These are phyloP conservation scores for Choloepus didactylus DNA, from an alignment of 2,797 vertebrate species.

Conservation along the genomic window DNA sequence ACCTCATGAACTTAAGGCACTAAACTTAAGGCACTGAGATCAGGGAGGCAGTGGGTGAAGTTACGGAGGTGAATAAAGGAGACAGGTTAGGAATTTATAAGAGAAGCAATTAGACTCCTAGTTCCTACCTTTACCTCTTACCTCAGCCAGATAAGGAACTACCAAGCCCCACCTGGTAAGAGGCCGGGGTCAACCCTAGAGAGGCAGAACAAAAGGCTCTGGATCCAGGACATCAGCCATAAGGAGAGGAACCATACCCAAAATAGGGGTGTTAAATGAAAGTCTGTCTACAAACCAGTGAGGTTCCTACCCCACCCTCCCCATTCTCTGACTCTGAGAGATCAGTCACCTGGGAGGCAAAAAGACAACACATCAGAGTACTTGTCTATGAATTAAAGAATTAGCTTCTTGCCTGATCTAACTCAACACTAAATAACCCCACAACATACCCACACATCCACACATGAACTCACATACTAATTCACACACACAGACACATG, in stretches of 20 bases:
- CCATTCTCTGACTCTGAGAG: not conserved
- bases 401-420: too few relatives aligned
- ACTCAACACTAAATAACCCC: not conserved
- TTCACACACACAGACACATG: too few relatives aligned
- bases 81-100: not conserved
- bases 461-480: not conserved
- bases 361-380: not conserved
- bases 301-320: not conserved
- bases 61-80: not conserved
- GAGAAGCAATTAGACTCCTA: too few relatives aligned
- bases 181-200: not conserved
- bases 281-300: not conserved
- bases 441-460: not conserved
- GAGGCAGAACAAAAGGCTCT: too few relatives aligned
- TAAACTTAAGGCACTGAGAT: too few relatives aligned
- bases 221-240: not conserved
- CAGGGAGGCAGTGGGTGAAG: not conserved
- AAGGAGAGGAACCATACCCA: too few relatives aligned
- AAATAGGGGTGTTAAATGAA: accelerated
- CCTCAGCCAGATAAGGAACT: too few relatives aligned
- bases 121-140: not conserved
- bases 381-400: not conserved
- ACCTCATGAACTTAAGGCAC: too few relatives aligned
- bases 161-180: not conserved
- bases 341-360: not conserved